These are phyloP conservation scores for Lethenteron camtschaticum DNA, from an alignment of 2,113 vertebrate genomes.

Conservation along the genomic window DNA sequence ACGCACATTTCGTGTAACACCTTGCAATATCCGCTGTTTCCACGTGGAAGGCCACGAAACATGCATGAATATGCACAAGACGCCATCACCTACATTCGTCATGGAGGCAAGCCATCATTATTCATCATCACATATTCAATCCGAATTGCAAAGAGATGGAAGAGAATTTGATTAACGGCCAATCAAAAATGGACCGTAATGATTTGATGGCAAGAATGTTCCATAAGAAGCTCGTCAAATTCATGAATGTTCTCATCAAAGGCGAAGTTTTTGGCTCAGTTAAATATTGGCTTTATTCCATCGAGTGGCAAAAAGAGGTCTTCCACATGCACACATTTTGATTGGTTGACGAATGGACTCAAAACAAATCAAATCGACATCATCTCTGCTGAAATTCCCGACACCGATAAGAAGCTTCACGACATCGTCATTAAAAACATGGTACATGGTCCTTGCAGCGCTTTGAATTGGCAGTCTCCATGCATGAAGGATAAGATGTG, in stretches of 20 bases:
- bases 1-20: background rate
- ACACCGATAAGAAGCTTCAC: too few relatives aligned
- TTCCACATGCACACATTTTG: background rate
- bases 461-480: background rate
- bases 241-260: background rate
- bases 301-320: background rate
- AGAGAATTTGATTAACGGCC: background rate
- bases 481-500: constrained; percentile 1
- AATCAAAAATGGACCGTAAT: background rate
- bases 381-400: too few relatives aligned
- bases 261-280: background rate
- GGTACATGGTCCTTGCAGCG: background rate
- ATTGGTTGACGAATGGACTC: background rate
- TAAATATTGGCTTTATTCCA: background rate
- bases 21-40: background rate
- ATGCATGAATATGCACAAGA: background rate
- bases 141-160: background rate
- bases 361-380: too few relatives aligned
- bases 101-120: background rate
- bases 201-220: background rate
- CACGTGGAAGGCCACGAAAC: background rate
- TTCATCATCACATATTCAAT: background rate
- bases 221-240: background rate
- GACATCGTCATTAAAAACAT: too few relatives aligned
- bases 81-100: background rate